Evolutionary conservation across 2,888 invertebrate genomes (phyloP).

Genomic region (Xestia sexstrigata): DNA sequence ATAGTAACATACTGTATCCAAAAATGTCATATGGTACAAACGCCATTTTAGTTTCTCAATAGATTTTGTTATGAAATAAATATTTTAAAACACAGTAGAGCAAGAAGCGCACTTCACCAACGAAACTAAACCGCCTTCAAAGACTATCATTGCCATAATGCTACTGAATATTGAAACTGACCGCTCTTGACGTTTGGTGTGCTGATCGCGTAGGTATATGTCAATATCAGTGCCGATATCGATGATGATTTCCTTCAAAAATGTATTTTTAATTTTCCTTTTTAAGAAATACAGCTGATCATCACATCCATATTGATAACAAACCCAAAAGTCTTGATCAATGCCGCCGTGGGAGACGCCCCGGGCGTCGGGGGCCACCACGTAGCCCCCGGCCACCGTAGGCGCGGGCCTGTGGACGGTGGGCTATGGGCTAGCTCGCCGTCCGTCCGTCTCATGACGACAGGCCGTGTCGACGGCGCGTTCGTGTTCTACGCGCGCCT

Average conservation of each 20-base stretch:
- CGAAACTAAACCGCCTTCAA: background rate
- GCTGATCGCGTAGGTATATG: background rate
- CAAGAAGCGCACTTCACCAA: background rate
- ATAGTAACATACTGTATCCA: background rate
- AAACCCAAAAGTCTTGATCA: background rate
- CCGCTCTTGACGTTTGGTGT: background rate
- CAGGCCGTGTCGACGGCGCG: too few species aligned
- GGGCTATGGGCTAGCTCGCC: too few species aligned
- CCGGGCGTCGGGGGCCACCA: too few species aligned
- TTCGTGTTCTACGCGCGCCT: too few species aligned
- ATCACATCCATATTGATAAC: background rate
- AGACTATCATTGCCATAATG: background rate
- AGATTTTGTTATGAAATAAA: background rate
- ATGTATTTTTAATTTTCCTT: background rate
- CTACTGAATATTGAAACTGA: background rate
- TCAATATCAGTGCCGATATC: background rate
- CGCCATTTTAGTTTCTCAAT: background rate
- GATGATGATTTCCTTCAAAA: background rate
- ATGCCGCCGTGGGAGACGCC: too few species aligned
- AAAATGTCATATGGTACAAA: background rate
- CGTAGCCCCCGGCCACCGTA: too few species aligned
- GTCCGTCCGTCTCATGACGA: too few species aligned
- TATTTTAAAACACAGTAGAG: background rate
- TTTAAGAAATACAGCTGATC: background rate
- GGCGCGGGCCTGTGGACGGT: too few species aligned